Evolutionary conservation across 2,888 invertebrate species (phyloP), one percentile per base, ranked within the genome.

Genomic region (Scaptodrosophila latifasciaeformis): DNA sequence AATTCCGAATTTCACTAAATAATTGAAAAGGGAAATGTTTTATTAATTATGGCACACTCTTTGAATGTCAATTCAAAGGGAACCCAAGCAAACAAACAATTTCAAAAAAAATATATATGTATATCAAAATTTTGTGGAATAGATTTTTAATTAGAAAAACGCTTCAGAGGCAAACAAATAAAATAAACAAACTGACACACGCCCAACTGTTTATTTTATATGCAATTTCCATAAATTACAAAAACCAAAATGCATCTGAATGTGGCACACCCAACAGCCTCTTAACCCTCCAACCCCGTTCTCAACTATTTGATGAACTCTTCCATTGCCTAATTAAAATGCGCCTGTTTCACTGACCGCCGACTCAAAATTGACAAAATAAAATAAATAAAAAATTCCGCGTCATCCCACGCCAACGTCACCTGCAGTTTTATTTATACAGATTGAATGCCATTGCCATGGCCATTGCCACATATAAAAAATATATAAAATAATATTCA

Each of bases 271-370:
- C n/a, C n/a, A n/a, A n/a, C n/a, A n/a, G n/a, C n/a, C n/a, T n/a
- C n/a, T n/a, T n/a, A n/a, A n/a, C n/a, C n/a, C n/a, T n/a, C n/a
- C n/a, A n/a, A n/a, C n/a, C n/a, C n/a, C n/a, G n/a, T n/a, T n/a
- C n/a, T n/a, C n/a, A 24, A 24, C 7, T 24, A 24, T 24, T 24
- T 31, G 31, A n/a, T 17, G n/a, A n/a, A n/a, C n/a, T n/a, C n/a
- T n/a, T 42, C 62, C 53, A 54, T 54, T 19, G 34, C 18, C 49
- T 52, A 57, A 59, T 59, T 68, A 18, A 64, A 62, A 54, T 57
- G 45, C 62, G 52, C 37, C 46, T 7, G 24, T 7, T 7, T 7
- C 24, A 51, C 43, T 50, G 47, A 53, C 39, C 51, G 34, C 19
- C 37, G 31, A 37, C 29, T 51, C 18, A 34, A 39, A 65, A 54